Base-by-base conservation (phyloP, 1,140 invertebrate genomes). In the Hyles euphorbiae region DNA sequence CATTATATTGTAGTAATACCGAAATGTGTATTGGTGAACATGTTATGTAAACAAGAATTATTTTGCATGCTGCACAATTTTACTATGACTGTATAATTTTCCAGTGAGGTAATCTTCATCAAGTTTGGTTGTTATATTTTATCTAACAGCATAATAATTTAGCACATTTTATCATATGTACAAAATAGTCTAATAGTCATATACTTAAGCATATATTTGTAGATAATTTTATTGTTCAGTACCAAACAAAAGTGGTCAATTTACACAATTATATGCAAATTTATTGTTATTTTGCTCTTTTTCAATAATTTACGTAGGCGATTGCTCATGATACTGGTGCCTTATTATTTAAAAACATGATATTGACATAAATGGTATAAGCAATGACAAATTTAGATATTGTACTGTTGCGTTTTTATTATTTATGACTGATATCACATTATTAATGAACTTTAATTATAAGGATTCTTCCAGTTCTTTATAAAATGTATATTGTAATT, bases 151-250 rank as follows among this genome's bases (percentile, higher is more conserved):
- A 40, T 40, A 40, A 40, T 40, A 40, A 40, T 40, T 40, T 40
- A 40, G 36, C 36, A 40, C 8, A 40, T 40, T 40, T 40, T 40
- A 40, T 40, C 8, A 40, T 40, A 52, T 64, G 62, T 64, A 64
- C 62, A 64, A 64, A 64, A 64, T 59, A 63, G 48, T 53, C 22
- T 56, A 50, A 53, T 64, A 56, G 54, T 56, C 50, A 63, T 55
- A 56, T 64, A 64, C 59, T 64, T 64, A 59, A 58, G 62, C 53
- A 64, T 56, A 63, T 64, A 60, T 64, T 59, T 64, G 49, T 64
- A 64, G 56, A 63, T 58, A 63, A 63, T 58, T 56, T 53, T 54
- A 58, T 63, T 50, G 47, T 47, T 63, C 47, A 64, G 62, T 64
- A 64, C 62, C 60, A 64, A 64, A 47, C 36, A 34, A 8, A 40